Evolutionary conservation across 2,797 vertebrate species (phyloP).

Genomic region (Siniperca undulata): DNA sequence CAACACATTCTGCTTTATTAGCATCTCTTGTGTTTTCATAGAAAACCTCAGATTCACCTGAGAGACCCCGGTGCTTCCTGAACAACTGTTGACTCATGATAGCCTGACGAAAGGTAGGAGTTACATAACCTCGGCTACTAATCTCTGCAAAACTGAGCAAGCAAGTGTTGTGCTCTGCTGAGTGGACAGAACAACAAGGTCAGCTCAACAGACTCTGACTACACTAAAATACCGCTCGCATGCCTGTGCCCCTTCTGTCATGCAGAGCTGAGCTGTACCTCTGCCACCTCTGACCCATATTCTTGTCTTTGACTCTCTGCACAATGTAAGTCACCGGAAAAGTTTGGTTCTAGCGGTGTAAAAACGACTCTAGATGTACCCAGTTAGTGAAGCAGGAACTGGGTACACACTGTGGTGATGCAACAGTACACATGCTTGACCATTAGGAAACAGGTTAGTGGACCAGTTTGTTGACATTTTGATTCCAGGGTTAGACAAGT

Average conservation of each 20-base stretch:
- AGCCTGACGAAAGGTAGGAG: slow-evolving; percentile 39
- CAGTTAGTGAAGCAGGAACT: slow-evolving; percentile 17
- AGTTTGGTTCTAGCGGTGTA: neutral
- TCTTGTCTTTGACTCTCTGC: neutral
- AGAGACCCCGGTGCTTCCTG: slow-evolving; percentile 30
- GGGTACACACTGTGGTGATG: neutral
- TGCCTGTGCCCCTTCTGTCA: neutral
- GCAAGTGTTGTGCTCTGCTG: neutral
- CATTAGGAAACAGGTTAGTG: slow-evolving; percentile 41
- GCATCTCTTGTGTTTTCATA: neutral
- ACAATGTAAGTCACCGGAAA: neutral
- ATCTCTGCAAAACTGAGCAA: slow-evolving; percentile 26
- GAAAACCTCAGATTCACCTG: slow-evolving; percentile 34
- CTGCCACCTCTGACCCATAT: slow-evolving; percentile 31
- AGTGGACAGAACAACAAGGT: slow-evolving; percentile 43
- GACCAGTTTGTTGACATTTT: slow-evolving; percentile 37
- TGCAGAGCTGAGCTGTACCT: neutral
- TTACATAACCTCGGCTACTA: slow-evolving; percentile 38
- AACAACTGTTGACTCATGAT: slow-evolving; percentile 45
- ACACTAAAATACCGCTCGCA: neutral
- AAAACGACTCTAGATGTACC: neutral
- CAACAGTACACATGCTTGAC: slow-evolving; percentile 10
- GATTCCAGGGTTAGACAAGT: no score
- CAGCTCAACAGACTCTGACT: slow-evolving; percentile 4
- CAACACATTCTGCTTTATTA: neutral